Evolutionary conservation across 1,140 invertebrate species (phyloP), one percentile per base, ranked within the genome.

Genomic region (Procambarus virginalis): DNA sequence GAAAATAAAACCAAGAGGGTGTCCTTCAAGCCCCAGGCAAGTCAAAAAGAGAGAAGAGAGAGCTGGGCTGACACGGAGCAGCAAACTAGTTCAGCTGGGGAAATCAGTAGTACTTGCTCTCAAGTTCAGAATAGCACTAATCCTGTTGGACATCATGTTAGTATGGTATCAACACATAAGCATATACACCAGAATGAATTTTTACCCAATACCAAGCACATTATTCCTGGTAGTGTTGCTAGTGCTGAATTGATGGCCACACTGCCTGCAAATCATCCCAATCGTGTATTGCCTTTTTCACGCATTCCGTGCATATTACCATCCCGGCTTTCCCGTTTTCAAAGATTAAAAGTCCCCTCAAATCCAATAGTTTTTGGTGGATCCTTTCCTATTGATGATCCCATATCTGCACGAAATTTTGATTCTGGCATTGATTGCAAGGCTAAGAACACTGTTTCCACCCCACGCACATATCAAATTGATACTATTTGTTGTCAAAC

Each of bases 331-430:
- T 45, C 48, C 60, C 5, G 12, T 60, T 77, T 48, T 20, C 76
- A 64, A 17, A 77, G 60, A 22, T 49, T 89, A 20, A 84, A 49
- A 75, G 48, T 91, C 46, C 91, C 91, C 4, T 89, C 83, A 68
- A 91, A 75, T 46, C 92, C 96, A 46, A 93, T 97, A 0, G 95
- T 97, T 68, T 97, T 97, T 93, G 96, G 96, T 82, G 97, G 97
- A 58, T 97, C 97, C 8, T 97, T 95, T 88, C 93, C 93, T 48
- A 93, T 93, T 84, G 93, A 94, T 85, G 93, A 93, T 78, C 93
- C 93, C 9, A 91, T 93, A 60, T 84, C 91, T 48, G 68, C 84
- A 2, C 49, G 87, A 34, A 86, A 89, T 45, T 76, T 92, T 20
- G 91, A 89, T 22, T 80, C 85, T n/a, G 84, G 68, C 55, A 34